Conservation (phyloP, 2,113 vertebrate species). For the Tiliqua scincoides region DNA sequence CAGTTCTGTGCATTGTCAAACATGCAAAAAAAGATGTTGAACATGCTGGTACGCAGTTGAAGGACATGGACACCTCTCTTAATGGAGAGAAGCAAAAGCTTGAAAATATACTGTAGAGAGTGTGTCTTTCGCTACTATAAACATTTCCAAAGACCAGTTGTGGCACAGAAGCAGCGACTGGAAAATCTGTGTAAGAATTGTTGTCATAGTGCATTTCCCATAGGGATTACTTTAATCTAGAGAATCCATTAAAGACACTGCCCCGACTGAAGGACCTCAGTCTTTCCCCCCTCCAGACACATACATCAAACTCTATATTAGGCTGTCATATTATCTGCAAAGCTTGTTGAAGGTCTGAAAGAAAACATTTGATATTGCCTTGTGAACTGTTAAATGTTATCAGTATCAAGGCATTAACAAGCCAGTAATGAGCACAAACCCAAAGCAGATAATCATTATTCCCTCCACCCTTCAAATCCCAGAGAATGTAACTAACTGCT, state of each 20-base stretch:
- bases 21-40: constrained; percentile 42
- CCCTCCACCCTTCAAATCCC: background rate
- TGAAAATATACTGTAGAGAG: constrained; percentile 31
- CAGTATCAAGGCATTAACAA: constrained; percentile 79
- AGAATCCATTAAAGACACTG: constrained; percentile 72
- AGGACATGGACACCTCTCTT: constrained; percentile 56
- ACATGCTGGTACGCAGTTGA: constrained; percentile 34
- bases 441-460: constrained; percentile 46
- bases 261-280: constrained; percentile 57
- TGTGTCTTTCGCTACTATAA: constrained; percentile 63
- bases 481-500: constrained; percentile 48
- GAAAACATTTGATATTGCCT: constrained; percentile 63
- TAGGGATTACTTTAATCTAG: constrained; percentile 77
- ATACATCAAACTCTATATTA: constrained; percentile 68
- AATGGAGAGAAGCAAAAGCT: constrained; percentile 56
- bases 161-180: constrained; percentile 67
- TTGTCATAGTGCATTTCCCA: constrained; percentile 76
- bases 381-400: constrained; percentile 73
- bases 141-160: constrained; percentile 67
- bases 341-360: constrained; percentile 55
- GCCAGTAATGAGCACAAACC: constrained; percentile 49
- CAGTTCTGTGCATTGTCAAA: constrained; percentile 47
- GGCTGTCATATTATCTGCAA: constrained; percentile 68
- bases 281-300: constrained; percentile 61
- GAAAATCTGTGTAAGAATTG: constrained; percentile 73